These are phyloP conservation scores for Tuta absoluta DNA, from an alignment of 2,888 invertebrate species.

Conservation along the genomic window DNA sequence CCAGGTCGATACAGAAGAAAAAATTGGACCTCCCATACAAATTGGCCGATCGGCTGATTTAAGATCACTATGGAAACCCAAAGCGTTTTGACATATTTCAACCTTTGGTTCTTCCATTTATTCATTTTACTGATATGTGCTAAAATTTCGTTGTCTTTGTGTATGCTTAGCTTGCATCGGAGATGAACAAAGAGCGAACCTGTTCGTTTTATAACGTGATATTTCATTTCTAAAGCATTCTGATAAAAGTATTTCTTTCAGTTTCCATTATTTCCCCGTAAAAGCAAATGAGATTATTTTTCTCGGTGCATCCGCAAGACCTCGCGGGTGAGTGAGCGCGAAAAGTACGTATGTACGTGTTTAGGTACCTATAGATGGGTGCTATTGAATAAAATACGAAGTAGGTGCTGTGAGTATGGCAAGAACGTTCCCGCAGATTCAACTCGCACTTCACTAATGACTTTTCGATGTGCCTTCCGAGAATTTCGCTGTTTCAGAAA, in stretches of 20 bases:
- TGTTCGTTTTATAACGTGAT: background rate
- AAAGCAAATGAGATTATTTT: constrained; percentile 21
- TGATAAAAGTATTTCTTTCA: constrained; percentile 12
- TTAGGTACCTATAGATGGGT: background rate
- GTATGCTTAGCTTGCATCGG: constrained; percentile 1
- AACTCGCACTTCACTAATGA: constrained; percentile 12
- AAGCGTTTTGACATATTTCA: no score
- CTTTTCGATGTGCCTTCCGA: constrained; percentile 17
- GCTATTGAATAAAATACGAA: background rate
- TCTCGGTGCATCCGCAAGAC: constrained; percentile 14
- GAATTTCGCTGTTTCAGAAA: constrained; percentile 5
- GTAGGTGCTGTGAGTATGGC: background rate
- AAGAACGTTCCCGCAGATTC: background rate
- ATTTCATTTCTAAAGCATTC: constrained; percentile 14
- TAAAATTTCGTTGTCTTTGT: background rate
- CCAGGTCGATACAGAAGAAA: no score
- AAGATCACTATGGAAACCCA: no score
- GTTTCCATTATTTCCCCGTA: constrained; percentile 22
- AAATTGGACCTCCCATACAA: no score
- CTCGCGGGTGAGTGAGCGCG: background rate
- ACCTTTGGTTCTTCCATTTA: no score
- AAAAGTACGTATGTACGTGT: background rate
- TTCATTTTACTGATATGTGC: no score
- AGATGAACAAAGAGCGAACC: background rate
- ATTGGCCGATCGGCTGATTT: no score